Base-by-base conservation (phyloP, 2,888 invertebrate genomes). In the Epicampocera succincta region DNA sequence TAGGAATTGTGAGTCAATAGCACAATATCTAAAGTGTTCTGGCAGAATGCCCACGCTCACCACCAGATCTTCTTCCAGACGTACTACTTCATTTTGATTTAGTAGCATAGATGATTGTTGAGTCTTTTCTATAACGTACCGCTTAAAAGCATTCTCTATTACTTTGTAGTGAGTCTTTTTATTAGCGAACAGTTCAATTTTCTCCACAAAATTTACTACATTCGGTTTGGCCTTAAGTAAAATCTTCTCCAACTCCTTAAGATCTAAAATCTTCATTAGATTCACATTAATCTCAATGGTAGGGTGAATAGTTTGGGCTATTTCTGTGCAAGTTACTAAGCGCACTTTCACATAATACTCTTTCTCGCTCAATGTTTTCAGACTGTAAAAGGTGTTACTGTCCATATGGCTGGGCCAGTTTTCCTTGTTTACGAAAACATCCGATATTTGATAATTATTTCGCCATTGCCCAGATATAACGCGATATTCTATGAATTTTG, bases 81-180 rank as follows among this genome's bases (percentile, higher is more conserved):
- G 89, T 17, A 91, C 86, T 2, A 91, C 89, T 84, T 91, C 91
- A 78, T 90, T 86, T 83, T 91, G 91, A 86, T 91, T 91, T 12
- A 91, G 69, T 21, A 91, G 61, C 84, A 91, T 83, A 0, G 90
- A 87, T 17, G 84, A 84, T 17, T 84, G 40, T 86, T 63, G 84
- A 0, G 91, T 90, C 60, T 87, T 87, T 66, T 89, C 89, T 13
- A 89, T 88, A 9, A 91, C 87, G 79, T 87, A 91, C 46, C 89
- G 87, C 76, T 91, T 91, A 84, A 91, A 91, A 61, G 89, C 87
- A 84, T 89, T 89, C 83, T 91, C 91, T 4, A 91, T 85, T 33
- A 90, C 88, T 84, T 91, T 91, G 65, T 90, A 90, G 66, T 89
- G 89, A 2, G 89, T 89, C 80, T 89, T 90, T 84, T 87, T 88